A percentile compares a stretch with the other conserved stretches of the same genome.
Conservation (phyloP, 2,797 vertebrate genomes). For the Chloroceryle inda region DNA sequence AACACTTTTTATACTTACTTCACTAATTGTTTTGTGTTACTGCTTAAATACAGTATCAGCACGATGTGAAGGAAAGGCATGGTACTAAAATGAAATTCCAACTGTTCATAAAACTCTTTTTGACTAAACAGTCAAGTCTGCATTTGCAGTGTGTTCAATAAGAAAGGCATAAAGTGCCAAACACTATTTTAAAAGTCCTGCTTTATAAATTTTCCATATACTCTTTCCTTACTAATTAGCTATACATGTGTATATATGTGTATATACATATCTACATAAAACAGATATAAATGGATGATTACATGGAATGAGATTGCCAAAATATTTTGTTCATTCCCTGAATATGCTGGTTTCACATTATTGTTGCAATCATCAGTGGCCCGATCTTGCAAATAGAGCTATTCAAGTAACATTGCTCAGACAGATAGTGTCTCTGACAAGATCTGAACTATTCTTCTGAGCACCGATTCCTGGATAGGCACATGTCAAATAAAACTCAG, state of each 20-base stretch:
- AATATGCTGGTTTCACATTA: not conserved
- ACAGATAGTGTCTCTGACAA: not conserved
- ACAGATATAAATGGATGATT: not conserved
- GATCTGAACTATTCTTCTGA: not conserved
- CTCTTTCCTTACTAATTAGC: not conserved
- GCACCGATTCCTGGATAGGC: accelerated
- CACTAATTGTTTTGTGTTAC: not conserved
- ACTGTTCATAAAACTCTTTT: not conserved
- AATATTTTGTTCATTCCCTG: not conserved
- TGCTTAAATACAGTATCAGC: not conserved
- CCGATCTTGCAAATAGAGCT: not conserved
- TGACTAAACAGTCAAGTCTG: not conserved
- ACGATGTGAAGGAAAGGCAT: not conserved
- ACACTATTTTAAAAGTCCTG: not conserved
- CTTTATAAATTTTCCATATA: not conserved
- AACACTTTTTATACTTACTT: not conserved
- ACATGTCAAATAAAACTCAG: not conserved
- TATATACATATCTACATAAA: not conserved
- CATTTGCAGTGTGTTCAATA: not conserved
- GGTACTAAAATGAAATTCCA: not conserved
- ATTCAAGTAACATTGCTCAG: not conserved
- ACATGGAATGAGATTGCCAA: not conserved
- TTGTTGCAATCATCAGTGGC: not conserved
- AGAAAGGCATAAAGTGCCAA: not conserved
- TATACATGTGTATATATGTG: not conserved